Evolutionary conservation across 2,797 vertebrate species (phyloP).

Genomic region (Epinephelus awoara): DNA sequence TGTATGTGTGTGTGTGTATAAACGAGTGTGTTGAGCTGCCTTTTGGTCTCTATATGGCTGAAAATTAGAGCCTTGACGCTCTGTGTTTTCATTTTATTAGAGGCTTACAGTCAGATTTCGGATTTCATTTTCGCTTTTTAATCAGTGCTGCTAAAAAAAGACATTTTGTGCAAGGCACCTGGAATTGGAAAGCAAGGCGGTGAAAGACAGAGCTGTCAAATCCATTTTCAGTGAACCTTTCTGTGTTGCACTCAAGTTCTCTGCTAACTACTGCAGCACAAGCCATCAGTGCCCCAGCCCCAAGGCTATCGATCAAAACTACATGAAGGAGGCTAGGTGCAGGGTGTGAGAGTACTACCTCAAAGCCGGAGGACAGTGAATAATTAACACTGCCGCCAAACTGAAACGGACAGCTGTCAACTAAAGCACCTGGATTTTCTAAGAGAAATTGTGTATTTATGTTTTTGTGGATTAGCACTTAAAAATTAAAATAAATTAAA

Average conservation of each 20-base stretch:
- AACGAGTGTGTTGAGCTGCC: neutral
- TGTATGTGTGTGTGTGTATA: neutral
- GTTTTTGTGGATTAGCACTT: neutral
- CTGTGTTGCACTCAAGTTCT: slow-evolving; percentile 61
- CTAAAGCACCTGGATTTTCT: slow-evolving; percentile 16
- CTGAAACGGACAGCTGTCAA: slow-evolving; percentile 64
- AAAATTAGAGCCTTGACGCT: neutral
- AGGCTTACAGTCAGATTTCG: neutral
- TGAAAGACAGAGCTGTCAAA: slow-evolving; percentile 61
- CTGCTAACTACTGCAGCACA: slow-evolving; percentile 57
- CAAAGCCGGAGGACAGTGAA: slow-evolving; percentile 54
- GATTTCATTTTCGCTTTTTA: slow-evolving; percentile 10
- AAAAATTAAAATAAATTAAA: slow-evolving; percentile 16
- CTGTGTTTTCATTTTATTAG: neutral
- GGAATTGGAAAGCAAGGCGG: slow-evolving; percentile 34
- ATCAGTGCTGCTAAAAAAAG: slow-evolving; percentile 16
- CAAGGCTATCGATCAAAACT: slow-evolving; percentile 80
- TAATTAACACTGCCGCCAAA: slow-evolving; percentile 65
- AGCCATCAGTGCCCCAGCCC: slow-evolving; percentile 63
- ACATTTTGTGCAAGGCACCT: slow-evolving; percentile 26
- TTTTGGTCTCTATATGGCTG: neutral
- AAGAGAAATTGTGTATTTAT: slow-evolving; percentile 21
- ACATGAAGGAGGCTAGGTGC: slow-evolving; percentile 71
- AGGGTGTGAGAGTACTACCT: slow-evolving; percentile 49
- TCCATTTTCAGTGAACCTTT: slow-evolving; percentile 60